Evolutionary conservation across 2,888 invertebrate species (phyloP).

Genomic region (Eledone cirrhosa): DNA sequence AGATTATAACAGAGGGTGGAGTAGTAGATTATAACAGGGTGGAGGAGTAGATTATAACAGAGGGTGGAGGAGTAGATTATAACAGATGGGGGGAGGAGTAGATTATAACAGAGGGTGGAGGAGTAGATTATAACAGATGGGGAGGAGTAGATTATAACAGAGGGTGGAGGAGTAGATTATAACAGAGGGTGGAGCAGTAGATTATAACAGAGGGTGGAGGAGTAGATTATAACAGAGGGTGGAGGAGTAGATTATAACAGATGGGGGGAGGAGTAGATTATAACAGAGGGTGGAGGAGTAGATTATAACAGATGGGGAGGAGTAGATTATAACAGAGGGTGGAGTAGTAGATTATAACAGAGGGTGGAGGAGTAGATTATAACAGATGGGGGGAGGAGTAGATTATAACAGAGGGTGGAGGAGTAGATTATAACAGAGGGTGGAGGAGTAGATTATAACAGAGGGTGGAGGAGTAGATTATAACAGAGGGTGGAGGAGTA

Average conservation of each 20-base stretch:
- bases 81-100: background rate
- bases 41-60: too few relatives aligned
- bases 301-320: background rate
- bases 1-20: background rate
- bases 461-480: background rate
- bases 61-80: background rate
- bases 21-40: background rate
- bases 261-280: background rate
- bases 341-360: background rate
- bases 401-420: background rate
- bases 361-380: background rate
- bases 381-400: background rate
- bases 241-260: background rate
- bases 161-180: background rate
- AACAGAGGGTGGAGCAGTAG: background rate
- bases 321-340: background rate
- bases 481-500: background rate
- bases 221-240: background rate
- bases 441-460: background rate
- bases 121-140: background rate
- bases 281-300: background rate
- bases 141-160: background rate
- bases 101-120: background rate
- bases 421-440: background rate
- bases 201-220: background rate